Conservation (phyloP, 2,888 invertebrate species). For the Ecdyonurus torrentis region DNA sequence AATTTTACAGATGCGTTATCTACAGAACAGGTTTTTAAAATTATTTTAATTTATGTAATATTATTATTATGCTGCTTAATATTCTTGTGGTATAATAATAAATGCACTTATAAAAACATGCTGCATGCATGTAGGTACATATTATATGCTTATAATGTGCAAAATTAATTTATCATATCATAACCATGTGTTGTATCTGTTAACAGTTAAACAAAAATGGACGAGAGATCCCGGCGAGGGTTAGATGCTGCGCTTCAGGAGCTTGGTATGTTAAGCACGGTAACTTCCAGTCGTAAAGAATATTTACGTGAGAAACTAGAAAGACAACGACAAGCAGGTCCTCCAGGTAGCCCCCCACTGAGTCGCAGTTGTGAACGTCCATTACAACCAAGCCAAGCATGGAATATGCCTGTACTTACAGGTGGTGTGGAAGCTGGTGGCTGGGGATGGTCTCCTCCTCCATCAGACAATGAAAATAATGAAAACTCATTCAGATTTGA, state of each 20-base stretch:
- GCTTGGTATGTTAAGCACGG: conserved; percentile 6
- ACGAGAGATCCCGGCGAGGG: conserved; percentile 1
- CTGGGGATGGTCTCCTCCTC: not conserved
- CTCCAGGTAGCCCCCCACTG: not conserved
- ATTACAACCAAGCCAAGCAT: conserved; percentile 3
- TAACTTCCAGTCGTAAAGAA: not conserved
- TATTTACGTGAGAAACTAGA: not conserved
- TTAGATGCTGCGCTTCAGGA: conserved; percentile 8
- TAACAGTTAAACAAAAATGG: no score
- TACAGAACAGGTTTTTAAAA: no score
- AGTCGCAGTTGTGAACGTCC: not conserved
- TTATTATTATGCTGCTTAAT: no score
- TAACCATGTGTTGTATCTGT: no score
- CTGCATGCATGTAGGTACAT: no score
- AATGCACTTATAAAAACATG: no score
- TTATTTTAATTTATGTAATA: no score
- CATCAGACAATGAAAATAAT: conserved; percentile 6
- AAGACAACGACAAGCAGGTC: not conserved
- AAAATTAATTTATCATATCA: no score
- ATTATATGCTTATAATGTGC: no score
- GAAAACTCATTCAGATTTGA: conserved; percentile 4
- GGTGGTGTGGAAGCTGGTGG: not conserved
- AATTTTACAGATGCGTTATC: no score
- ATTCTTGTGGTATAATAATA: no score
- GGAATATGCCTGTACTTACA: not conserved